Base-by-base conservation (phyloP, 2,113 vertebrate species). In the Zosterops lateralis region DNA sequence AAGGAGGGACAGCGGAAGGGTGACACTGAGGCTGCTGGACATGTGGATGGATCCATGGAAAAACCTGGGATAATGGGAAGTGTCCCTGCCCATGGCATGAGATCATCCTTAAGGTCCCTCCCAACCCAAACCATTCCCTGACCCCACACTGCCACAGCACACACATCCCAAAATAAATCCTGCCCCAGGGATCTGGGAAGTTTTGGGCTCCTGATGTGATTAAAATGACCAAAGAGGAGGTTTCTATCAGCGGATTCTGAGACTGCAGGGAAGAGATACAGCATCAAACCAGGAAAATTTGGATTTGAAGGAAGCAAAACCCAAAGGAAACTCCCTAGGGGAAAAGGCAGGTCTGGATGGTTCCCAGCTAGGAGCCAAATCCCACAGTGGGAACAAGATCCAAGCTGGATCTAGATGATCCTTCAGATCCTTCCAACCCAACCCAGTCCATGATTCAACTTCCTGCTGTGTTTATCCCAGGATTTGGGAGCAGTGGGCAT, bases 201-300 rank as follows among this genome's bases (percentile, higher is more conserved):
- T 12, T 84, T 14, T 4, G 48, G 74, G 57, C 36, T 79, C 42
- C 31, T 6, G 34, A 21, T 7, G 0, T 0, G 6, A 47, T 31
- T 19, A 10, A 71, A 67, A 47, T 5, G 16, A 71, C 56, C 4
- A 0, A 38, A 20, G 2, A 9, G 29, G 70, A 40, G 38, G 13
- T 22, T 70, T 48, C 40, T 42, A 48, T 31, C 0, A 1, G 19
- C 2, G 0, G 9, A 62, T 77, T 70, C 32, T 0, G 10, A 62
- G 51, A 8, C 22, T 29, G 47, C 29, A 36, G 48, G 28, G 22
- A 54, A 56, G 3, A 14, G 36, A 17, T 53, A 25, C 38, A 8
- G 53, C 82, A 76, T 14, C 57, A 31, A 51, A 60, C 12, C 65
- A 26, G 47, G 20, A 34, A 89, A 61, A 7, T 15, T 24, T 8